These are phyloP conservation scores for Aphodius sticticus DNA, from an alignment of 2,888 invertebrate genomes.

Conservation along the genomic window DNA sequence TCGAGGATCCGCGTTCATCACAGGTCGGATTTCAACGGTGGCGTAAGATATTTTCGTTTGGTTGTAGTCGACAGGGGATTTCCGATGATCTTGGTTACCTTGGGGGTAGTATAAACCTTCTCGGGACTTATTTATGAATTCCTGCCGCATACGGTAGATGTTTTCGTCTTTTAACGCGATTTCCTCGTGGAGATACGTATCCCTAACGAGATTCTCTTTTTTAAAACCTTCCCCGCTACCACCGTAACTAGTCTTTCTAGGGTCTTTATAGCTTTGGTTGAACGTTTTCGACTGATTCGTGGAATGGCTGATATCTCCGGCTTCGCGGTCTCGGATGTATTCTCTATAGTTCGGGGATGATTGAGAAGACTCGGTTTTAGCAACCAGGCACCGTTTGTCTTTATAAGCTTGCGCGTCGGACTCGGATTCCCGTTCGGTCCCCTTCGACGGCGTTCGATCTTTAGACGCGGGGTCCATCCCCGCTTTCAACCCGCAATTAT, in stretches of 20 bases:
- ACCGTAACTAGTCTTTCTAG: neutral
- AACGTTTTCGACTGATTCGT: neutral
- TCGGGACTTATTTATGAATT: neutral
- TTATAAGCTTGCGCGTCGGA: neutral
- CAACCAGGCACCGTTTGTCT: neutral
- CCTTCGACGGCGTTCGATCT: neutral
- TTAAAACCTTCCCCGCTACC: neutral
- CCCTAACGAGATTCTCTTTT: neutral
- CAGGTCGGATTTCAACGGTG: neutral
- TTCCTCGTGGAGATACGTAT: too few relatives aligned
- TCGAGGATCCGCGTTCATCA: neutral
- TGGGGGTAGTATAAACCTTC: too few relatives aligned
- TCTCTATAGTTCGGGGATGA: neutral
- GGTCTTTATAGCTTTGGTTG: neutral
- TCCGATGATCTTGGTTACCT: neutral
- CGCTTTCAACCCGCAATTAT: neutral
- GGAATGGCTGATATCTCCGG: neutral
- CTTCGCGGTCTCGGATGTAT: neutral
- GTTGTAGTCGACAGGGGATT: neutral
- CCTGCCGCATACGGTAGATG: neutral
- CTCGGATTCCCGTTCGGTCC: neutral
- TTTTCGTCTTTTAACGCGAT: neutral
- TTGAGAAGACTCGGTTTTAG: neutral
- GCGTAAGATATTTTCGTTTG: neutral
- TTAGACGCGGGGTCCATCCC: neutral